phyloP scores from a whole-genome alignment of 2,888 invertebrate species.

The Teleogryllus oceanicus region DNA sequence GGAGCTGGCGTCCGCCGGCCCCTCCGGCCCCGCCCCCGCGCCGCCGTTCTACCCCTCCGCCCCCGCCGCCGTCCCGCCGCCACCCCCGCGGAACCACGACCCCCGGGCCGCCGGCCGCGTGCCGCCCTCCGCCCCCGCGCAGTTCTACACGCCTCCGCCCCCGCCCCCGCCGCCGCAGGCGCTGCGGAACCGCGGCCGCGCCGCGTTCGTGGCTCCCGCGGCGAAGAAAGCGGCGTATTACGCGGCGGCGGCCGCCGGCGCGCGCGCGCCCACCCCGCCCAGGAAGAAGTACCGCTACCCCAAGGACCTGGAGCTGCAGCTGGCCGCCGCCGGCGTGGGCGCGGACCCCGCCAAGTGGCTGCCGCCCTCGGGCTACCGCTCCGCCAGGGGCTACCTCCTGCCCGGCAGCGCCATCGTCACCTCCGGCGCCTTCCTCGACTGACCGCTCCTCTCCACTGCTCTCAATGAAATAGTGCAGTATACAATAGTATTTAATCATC shows the following conservation, averaged over 20 bases:
- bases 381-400: background rate
- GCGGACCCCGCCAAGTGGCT: background rate
- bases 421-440: background rate
- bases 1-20: background rate
- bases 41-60: constrained; percentile 28
- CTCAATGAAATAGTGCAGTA: too few species aligned
- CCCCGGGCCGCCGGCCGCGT: background rate
- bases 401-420: background rate
- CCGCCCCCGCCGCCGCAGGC: constrained; percentile 18
- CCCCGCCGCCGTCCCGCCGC: background rate
- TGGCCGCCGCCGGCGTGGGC: background rate
- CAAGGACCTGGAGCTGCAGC: background rate
- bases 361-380: background rate
- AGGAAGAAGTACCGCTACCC: background rate
- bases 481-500: too few species aligned
- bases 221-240: constrained; percentile 27
- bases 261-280: constrained; percentile 5
- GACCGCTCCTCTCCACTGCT: too few species aligned
- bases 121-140: background rate
- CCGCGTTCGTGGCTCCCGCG: constrained; percentile 28
- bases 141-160: background rate
- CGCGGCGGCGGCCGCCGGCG: constrained; percentile 31
- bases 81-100: constrained; percentile 28
- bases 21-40: constrained; percentile 12
- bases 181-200: background rate